Conservation (phyloP, 2,113 vertebrate species). For the Chloroceryle aenea region DNA sequence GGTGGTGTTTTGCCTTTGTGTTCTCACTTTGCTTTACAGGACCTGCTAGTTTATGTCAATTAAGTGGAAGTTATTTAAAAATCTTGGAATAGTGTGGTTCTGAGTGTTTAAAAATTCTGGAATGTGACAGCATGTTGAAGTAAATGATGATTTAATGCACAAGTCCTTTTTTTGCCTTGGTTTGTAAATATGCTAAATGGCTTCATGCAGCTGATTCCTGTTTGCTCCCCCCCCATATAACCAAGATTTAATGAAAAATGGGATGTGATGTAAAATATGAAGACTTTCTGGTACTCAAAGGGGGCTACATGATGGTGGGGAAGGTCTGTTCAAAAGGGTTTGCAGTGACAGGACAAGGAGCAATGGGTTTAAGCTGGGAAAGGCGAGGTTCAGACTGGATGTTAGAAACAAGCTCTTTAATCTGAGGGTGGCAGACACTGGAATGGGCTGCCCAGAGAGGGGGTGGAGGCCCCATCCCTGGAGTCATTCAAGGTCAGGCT, state of each 20-base stretch:
- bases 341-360: too few relatives aligned
- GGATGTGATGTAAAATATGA: background rate
- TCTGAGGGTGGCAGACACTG: too few relatives aligned
- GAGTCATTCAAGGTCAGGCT: too few relatives aligned
- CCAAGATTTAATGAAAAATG: background rate
- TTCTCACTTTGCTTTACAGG: background rate
- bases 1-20: rapidly evolving
- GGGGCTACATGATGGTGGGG: too few relatives aligned
- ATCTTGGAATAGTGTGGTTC: rapidly evolving
- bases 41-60: rapidly evolving
- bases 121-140: rapidly evolving
- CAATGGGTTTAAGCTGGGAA: too few relatives aligned
- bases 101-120: background rate
- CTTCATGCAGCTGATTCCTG: background rate
- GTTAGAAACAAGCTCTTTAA: too few relatives aligned
- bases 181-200: background rate
- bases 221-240: background rate
- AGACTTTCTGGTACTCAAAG: too few relatives aligned
- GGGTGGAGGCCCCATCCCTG: too few relatives aligned
- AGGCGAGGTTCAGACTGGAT: too few relatives aligned
- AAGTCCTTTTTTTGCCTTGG: background rate
- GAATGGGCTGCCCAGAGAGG: too few relatives aligned
- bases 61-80: background rate
- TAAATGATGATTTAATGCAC: background rate
- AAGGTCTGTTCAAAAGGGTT: too few relatives aligned